A percentile compares a stretch with the other conserved stretches of the same genome.
Conservation (phyloP, 2,888 invertebrate species). For the Acanthopleura granulata region DNA sequence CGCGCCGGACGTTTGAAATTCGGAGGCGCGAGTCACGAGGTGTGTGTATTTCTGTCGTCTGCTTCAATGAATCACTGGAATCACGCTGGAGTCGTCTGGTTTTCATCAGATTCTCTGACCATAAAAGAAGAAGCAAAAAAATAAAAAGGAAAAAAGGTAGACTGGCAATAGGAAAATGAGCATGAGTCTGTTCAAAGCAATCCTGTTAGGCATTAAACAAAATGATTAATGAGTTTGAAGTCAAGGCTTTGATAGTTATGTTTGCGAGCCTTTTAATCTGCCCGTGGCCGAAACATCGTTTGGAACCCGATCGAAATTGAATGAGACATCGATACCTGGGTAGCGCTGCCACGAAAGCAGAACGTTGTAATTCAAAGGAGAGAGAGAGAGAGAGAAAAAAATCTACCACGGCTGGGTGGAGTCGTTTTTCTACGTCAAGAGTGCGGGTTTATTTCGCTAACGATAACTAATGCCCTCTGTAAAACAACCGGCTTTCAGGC, state of each 20-base stretch:
- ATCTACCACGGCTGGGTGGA: no score
- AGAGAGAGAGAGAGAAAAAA: no score
- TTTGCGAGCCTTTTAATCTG: neutral
- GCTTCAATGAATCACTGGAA: constrained; percentile 16
- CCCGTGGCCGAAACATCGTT: neutral
- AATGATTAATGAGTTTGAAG: neutral
- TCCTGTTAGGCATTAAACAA: neutral
- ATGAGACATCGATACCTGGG: constrained; percentile 10
- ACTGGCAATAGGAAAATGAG: constrained; percentile 3
- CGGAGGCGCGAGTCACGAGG: neutral
- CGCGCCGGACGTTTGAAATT: no score
- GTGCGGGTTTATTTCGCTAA: no score
- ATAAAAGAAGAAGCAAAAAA: no score
- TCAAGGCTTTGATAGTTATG: neutral
- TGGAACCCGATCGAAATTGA: constrained; percentile 18
- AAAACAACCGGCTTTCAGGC: no score
- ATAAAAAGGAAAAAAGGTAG: neutral
- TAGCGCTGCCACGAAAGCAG: no score
- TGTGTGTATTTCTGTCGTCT: neutral
- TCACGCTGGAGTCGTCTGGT: neutral
- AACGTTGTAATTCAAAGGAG: no score
- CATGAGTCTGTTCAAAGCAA: constrained; percentile 6
- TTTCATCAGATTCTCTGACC: neutral
- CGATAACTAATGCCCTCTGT: no score
- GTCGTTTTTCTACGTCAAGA: no score